Evolutionary conservation across 2,888 invertebrate genomes (phyloP).

Genomic region (Megamerina dolium): DNA sequence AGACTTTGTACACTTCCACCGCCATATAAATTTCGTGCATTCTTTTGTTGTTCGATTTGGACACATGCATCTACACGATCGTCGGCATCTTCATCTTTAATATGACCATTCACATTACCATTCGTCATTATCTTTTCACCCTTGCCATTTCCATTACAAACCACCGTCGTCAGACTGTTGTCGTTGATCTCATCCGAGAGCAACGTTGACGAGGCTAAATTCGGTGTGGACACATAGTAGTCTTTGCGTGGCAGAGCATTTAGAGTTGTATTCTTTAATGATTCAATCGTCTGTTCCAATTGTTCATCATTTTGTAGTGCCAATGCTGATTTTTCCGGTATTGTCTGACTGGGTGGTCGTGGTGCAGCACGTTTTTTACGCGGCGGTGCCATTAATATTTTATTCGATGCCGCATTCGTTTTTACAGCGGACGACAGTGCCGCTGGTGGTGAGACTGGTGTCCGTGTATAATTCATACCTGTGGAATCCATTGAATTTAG

Average conservation of each 20-base stretch:
- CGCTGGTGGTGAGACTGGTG: slow-evolving; percentile 31
- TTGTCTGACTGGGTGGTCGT: slow-evolving; percentile 46
- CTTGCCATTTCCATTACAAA: slow-evolving; percentile 17
- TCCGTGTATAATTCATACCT: slow-evolving; percentile 44
- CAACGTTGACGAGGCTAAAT: slow-evolving; percentile 24
- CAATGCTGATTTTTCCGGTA: slow-evolving; percentile 37
- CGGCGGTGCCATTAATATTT: slow-evolving; percentile 33
- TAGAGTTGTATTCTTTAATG: background rate
- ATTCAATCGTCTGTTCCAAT: background rate
- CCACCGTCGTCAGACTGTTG: slow-evolving; percentile 12
- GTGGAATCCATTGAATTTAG: slow-evolving; percentile 49
- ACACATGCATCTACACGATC: slow-evolving; percentile 7
- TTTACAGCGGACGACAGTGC: slow-evolving; percentile 20
- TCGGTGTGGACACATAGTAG: slow-evolving; percentile 45
- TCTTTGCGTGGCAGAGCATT: slow-evolving; percentile 31
- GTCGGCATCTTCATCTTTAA: too few relatives aligned
- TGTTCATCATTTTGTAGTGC: slow-evolving; percentile 21
- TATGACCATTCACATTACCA: too few relatives aligned
- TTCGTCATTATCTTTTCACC: too few relatives aligned
- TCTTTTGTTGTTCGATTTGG: slow-evolving; percentile 25
- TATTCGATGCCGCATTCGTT: slow-evolving; percentile 18
- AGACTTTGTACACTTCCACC: slow-evolving; percentile 21
- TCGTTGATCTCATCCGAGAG: slow-evolving; percentile 17
- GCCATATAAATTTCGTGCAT: slow-evolving; percentile 25
- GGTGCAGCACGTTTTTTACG: slow-evolving; percentile 48